These are phyloP conservation scores for Tangara arthus DNA, from an alignment of 2,797 vertebrate genomes.

Conservation along the genomic window DNA sequence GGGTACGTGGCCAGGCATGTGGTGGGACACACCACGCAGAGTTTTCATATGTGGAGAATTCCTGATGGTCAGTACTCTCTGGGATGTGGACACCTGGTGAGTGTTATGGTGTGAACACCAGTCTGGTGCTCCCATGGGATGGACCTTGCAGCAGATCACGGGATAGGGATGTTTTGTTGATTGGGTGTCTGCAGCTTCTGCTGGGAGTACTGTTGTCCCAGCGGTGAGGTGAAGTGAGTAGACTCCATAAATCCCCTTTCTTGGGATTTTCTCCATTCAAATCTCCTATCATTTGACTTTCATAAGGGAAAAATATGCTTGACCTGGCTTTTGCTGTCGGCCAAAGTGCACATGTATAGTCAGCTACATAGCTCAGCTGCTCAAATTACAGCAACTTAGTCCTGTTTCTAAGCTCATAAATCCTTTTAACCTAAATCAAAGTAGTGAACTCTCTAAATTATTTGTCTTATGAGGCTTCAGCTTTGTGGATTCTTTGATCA, in stretches of 20 bases:
- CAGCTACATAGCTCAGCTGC: not conserved
- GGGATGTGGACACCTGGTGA: not conserved
- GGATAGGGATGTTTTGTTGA: not conserved
- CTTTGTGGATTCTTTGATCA: not conserved
- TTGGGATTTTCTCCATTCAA: not conserved
- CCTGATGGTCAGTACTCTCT: not conserved
- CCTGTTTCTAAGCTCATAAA: not conserved
- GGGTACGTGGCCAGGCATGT: accelerated
- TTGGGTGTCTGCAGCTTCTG: not conserved
- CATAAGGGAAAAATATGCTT: not conserved
- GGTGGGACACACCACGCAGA: too few relatives aligned
- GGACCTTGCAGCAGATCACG: not conserved
- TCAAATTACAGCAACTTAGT: not conserved
- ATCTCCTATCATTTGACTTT: not conserved
- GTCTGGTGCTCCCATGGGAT: not conserved
- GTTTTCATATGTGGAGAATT: accelerated
- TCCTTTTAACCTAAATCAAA: not conserved
- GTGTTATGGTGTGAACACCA: not conserved
- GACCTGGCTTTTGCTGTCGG: not conserved
- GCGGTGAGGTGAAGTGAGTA: not conserved
- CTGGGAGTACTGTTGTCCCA: not conserved
- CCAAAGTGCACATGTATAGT: accelerated
- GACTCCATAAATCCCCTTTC: not conserved
- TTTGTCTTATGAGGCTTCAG: not conserved
- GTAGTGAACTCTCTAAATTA: not conserved